These are phyloP conservation scores for Drosophila hydei DNA, from an alignment of 1,140 invertebrate species.

Conservation along the genomic window DNA sequence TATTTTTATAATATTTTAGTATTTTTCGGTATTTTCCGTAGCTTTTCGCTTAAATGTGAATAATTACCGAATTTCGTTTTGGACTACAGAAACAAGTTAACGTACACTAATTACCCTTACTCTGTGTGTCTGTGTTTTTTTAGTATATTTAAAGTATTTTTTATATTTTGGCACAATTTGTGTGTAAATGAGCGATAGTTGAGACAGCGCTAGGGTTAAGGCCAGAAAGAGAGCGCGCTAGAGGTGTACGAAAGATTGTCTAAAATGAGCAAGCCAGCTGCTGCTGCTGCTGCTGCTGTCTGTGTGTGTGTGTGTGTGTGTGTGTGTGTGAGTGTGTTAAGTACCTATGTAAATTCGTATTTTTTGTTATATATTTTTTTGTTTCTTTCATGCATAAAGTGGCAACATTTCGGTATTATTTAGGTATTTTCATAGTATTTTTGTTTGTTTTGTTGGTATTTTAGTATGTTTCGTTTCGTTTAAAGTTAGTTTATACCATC, in stretches of 20 bases:
- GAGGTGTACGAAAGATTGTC: conserved; percentile 34
- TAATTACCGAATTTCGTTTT: background rate
- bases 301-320: conserved; percentile 16
- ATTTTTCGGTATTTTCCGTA: no score
- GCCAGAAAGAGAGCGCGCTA: conserved; percentile 23
- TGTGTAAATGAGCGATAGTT: conserved; percentile 34
- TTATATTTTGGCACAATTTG: conserved; percentile 35
- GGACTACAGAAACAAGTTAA: conserved; percentile 39
- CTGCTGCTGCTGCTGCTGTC: background rate
- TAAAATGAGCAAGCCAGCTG: conserved; percentile 12
- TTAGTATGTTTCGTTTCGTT: conserved; percentile 6
- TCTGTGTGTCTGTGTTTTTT: conserved; percentile 2
- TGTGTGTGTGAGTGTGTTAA: conserved; percentile 45
- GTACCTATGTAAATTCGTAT: conserved; percentile 78
- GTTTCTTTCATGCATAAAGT: background rate
- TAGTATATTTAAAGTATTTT: background rate
- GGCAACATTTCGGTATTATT: conserved; percentile 12
- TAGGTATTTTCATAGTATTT: conserved; percentile 20
- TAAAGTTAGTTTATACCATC: conserved; percentile 36
- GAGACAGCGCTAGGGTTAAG: conserved; percentile 1
- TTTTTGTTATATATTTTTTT: background rate
- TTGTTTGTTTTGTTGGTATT: background rate
- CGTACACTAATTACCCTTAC: conserved; percentile 46
- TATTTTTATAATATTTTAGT: background rate
- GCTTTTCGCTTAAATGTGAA: no score